Conservation (phyloP, 2,113 vertebrate species). For the Corydoras sp. region DNA sequence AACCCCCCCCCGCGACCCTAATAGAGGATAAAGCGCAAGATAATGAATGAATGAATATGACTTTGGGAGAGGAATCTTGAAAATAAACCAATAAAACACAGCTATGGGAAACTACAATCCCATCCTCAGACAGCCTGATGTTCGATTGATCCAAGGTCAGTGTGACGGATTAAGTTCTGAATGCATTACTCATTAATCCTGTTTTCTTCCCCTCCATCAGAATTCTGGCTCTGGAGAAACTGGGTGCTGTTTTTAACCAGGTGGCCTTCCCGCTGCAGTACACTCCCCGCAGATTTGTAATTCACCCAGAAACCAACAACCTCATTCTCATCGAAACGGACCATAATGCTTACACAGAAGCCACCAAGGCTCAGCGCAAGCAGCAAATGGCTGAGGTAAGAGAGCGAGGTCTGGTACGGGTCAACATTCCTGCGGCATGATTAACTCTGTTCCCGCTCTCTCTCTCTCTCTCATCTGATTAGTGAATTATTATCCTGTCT, state of each 20-base stretch:
- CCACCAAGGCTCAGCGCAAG: conserved; percentile 96
- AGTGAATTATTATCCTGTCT: neutral
- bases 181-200: neutral
- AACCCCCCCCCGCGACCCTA: too few relatives aligned
- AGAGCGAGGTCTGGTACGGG: neutral
- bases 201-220: conserved; percentile 52
- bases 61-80: too few relatives aligned
- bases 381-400: conserved; percentile 98
- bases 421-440: neutral
- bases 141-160: too few relatives aligned
- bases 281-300: conserved; percentile 94
- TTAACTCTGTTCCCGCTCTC: neutral
- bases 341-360: conserved; percentile 96
- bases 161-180: too few relatives aligned
- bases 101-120: too few relatives aligned
- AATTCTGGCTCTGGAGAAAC: conserved; percentile 95
- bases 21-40: too few relatives aligned
- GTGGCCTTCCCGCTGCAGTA: conserved; percentile 95
- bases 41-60: too few relatives aligned
- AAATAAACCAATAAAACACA: too few relatives aligned
- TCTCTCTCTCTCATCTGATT: neutral
- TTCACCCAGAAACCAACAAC: conserved; percentile 95
- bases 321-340: conserved; percentile 93
- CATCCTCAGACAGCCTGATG: too few relatives aligned
- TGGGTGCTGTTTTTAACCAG: conserved; percentile 97